These are phyloP conservation scores for Dastarcus helophoroides DNA, from an alignment of 2,888 invertebrate genomes.

Conservation along the genomic window DNA sequence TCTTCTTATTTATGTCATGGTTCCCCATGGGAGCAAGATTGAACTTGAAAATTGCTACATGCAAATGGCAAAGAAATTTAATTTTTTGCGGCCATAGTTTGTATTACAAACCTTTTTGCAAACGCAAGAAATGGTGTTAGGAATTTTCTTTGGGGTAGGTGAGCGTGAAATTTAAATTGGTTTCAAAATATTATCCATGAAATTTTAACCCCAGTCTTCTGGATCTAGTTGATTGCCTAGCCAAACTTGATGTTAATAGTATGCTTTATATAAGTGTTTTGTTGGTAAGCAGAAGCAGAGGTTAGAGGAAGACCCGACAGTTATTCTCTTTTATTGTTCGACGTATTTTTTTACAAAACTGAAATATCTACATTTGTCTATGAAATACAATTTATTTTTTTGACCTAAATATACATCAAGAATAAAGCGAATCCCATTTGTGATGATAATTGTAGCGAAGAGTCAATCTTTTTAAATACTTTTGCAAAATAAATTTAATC, in stretches of 20 bases:
- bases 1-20: not conserved
- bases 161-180: conserved; percentile 10
- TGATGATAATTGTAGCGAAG: conserved; percentile 13
- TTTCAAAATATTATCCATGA: conserved; percentile 13
- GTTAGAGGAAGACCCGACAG: conserved; percentile 15
- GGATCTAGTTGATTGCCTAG: conserved; percentile 15
- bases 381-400: conserved; percentile 17
- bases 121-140: conserved; percentile 19
- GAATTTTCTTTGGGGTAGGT: conserved; percentile 12
- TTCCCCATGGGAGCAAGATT: conserved; percentile 13
- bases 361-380: conserved; percentile 17
- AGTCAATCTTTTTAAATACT: conserved; percentile 13
- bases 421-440: conserved; percentile 18
- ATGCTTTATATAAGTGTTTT: conserved; percentile 19
- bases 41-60: conserved; percentile 1
- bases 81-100: conserved; percentile 20
- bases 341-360: no score
- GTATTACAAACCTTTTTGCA: conserved; percentile 18
- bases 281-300: conserved; percentile 17
- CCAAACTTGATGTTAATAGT: conserved; percentile 21
- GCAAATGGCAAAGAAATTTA: conserved; percentile 16
- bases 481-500: conserved; percentile 8
- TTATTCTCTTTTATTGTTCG: no score
- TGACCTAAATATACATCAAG: conserved; percentile 20
- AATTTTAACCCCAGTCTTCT: conserved; percentile 20